Base-by-base conservation (phyloP, 2,888 invertebrate species). In the Acholoe squamosa region DNA sequence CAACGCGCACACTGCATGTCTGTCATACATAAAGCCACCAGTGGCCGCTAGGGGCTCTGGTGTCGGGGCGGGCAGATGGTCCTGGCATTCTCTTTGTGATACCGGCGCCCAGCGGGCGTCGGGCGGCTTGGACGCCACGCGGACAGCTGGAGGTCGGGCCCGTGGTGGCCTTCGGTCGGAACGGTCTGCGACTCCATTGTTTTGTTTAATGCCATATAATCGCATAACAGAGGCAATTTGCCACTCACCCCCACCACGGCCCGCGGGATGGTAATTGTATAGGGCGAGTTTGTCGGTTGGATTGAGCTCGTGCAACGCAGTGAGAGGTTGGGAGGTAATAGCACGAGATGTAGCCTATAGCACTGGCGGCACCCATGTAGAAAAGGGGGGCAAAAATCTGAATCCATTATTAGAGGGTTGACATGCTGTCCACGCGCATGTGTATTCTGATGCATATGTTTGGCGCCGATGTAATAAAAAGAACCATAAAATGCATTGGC, bases 171-270 rank as follows among this genome's bases (percentile, higher is more conserved):
- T 0, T 28, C 14, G 28, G 71, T 71, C 61, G 22, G 61, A 61
- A 28, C 71, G 19, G 71, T 25, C 71, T 71, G n/a, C 71, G n/a
- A 33, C 43, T 22, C 84, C 84, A 34, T 84, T 84, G 84, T 84
- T 84, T 84, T 84, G 84, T 84, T 84, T 84, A 84, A 84, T 84
- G 84, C 84, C 84, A 84, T 84, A 84, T 84, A 84, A 84, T 84
- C 84, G 43, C 84, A 84, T 84, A 84, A 84, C 51, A 51, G 43
- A 22, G 84, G 84, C 51, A 84, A 84, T 84, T 84, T 84, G 84
- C 84, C 51, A 43, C 34, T 84, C 10, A 34, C 34, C 28, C 71
- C 28, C 28, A 25, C 7, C n/a, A 3, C 5, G 5, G 28, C 25
- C 25, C 25, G n/a, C 14, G 31, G 71, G 1, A 14, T 7, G 71